Percentiles rank a stretch among this genome's conserved stretches.
Evolutionary conservation across 2,888 invertebrate species (phyloP).

Genomic region (Prosopocoilus inquinatus): DNA sequence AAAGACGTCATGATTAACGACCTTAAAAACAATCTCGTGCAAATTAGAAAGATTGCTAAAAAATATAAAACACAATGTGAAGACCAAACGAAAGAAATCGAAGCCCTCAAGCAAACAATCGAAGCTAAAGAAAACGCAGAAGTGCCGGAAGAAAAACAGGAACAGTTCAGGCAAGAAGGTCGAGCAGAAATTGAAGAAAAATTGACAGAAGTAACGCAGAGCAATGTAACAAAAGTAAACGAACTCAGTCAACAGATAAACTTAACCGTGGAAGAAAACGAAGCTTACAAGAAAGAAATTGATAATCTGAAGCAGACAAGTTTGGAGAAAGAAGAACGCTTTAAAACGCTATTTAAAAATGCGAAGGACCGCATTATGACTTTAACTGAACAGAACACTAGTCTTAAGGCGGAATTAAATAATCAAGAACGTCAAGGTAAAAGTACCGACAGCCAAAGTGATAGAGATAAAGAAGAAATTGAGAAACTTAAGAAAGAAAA

Average conservation of each 20-base stretch:
- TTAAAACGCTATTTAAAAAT: conserved; percentile 63
- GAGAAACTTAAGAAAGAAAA: conserved; percentile 67
- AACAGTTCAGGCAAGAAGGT: conserved; percentile 52
- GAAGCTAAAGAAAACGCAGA: conserved; percentile 58
- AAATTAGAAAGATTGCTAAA: conserved; percentile 81
- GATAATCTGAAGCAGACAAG: conserved; percentile 47
- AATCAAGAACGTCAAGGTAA: conserved; percentile 32
- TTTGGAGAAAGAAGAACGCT: conserved; percentile 51
- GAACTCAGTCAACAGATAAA: conserved; percentile 52
- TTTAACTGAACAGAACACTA: conserved; percentile 68
- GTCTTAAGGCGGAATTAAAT: conserved; percentile 57
- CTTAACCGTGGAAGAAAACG: conserved; percentile 52
- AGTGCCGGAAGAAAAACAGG: conserved; percentile 49
- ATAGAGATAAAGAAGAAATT: conserved; percentile 51
- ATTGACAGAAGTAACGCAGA: conserved; percentile 48
- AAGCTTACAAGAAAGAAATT: conserved; percentile 56
- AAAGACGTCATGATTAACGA: conserved; percentile 65
- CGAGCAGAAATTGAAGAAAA: conserved; percentile 50
- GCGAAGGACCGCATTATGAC: conserved; percentile 73
- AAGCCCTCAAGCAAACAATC: conserved; percentile 43
- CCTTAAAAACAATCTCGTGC: conserved; percentile 49
- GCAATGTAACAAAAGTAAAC: conserved; percentile 50
- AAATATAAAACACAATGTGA: conserved; percentile 87
- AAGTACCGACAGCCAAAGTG: conserved; percentile 49
- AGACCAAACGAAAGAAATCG: conserved; percentile 67